Conservation (phyloP, 1,140 invertebrate species). For the Bicyclus anynana region DNA sequence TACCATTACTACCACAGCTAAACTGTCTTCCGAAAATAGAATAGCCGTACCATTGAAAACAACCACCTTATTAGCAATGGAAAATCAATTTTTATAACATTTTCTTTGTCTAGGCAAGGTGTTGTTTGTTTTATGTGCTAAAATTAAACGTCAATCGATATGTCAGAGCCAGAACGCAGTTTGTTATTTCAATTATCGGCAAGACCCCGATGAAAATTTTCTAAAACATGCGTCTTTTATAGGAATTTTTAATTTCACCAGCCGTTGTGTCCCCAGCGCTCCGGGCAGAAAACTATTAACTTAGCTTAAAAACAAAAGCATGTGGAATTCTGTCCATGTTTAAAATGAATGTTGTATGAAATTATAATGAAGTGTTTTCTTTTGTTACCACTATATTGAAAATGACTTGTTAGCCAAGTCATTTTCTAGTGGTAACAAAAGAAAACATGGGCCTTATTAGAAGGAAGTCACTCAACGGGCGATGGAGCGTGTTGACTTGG, state of each 20-base stretch:
- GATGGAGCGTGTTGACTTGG: too few species aligned
- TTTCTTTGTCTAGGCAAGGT: constrained; percentile 14
- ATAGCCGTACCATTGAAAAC: too few species aligned
- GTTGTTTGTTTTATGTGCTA: constrained; percentile 35
- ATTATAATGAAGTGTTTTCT: neutral
- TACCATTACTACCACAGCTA: too few species aligned
- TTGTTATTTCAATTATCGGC: constrained; percentile 70
- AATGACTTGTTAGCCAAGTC: too few species aligned
- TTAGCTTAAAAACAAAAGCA: constrained; percentile 15
- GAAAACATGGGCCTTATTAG: too few species aligned
- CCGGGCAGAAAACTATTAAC: constrained; percentile 17
- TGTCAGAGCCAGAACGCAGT: constrained; percentile 51
- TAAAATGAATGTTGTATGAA: constrained; percentile 8
- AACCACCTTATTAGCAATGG: constrained; percentile 3
- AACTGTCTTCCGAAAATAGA: too few species aligned
- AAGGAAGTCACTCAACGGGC: too few species aligned
- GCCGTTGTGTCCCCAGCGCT: constrained; percentile 29
- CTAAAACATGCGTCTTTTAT: constrained; percentile 58
- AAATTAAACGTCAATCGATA: constrained; percentile 65
- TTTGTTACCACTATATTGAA: too few species aligned
- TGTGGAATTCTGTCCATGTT: constrained; percentile 13
- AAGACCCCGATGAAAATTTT: constrained; percentile 52
- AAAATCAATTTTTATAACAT: constrained; percentile 15
- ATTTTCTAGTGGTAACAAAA: too few species aligned
- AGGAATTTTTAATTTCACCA: constrained; percentile 55